Conservation (phyloP, 2,113 vertebrate genomes). For the Pseudorhombus dupliciocellatus region DNA sequence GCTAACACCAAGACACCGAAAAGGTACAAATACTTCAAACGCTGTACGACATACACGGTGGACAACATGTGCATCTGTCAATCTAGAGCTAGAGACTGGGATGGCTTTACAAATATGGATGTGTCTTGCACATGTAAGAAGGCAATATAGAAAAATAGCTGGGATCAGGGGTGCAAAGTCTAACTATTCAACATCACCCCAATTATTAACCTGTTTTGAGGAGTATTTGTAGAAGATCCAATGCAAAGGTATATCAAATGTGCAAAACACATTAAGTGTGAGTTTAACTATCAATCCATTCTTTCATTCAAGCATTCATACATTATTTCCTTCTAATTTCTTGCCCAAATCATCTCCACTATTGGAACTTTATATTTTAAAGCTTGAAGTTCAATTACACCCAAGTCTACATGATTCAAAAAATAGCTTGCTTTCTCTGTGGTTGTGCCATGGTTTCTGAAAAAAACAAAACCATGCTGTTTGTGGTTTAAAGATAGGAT, state of each 20-base stretch:
- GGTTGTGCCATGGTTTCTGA: conserved; percentile 94
- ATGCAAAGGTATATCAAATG: conserved; percentile 99
- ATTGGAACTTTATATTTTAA: conserved; percentile 78
- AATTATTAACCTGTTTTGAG: conserved; percentile 95
- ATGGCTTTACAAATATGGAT: conserved; percentile 98
- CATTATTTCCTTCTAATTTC: conserved; percentile 69
- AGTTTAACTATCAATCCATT: conserved; percentile 82
- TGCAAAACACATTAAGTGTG: conserved; percentile 99
- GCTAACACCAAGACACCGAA: conserved; percentile 87
- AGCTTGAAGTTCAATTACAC: conserved; percentile 99
- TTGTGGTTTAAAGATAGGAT: conserved; percentile 65
- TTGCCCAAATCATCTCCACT: conserved; percentile 69
- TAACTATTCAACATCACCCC: conserved; percentile 85
- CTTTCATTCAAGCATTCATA: conserved; percentile 73
- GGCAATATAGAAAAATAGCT: conserved; percentile 99
- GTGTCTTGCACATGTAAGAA: conserved; percentile 99
- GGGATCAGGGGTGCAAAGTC: conserved; percentile 86
- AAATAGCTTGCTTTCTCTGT: conserved; percentile 94
- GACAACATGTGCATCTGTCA: conserved; percentile 92
- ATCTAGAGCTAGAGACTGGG: conserved; percentile 94
- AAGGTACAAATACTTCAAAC: conserved; percentile 90
- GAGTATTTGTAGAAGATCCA: conserved; percentile 95
- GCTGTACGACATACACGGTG: conserved; percentile 87
- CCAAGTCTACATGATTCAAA: conserved; percentile 94
- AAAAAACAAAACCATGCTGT: conserved; percentile 87